A percentile compares a stretch with the other conserved stretches of the same genome.
phyloP scores from a whole-genome alignment of 1,140 invertebrate genomes.

The Helicorthomorpha holstii region DNA sequence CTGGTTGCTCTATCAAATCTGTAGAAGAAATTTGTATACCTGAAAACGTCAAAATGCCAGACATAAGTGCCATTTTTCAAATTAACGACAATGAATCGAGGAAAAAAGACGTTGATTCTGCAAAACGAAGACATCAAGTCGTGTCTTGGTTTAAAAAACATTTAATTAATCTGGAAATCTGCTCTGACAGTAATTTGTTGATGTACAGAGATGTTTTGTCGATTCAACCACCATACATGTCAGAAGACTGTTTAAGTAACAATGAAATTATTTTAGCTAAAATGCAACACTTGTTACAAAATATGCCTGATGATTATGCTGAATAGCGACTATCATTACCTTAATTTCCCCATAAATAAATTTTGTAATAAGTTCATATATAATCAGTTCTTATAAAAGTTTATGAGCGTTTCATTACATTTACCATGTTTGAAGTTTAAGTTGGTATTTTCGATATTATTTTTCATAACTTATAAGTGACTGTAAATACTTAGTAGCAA shows the following conservation, averaged over 20 bases:
- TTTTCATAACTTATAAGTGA: too few relatives aligned
- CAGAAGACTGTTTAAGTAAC: constrained; percentile 21
- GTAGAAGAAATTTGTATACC: constrained; percentile 14
- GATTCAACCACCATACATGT: constrained; percentile 21
- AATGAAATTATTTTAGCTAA: constrained; percentile 25
- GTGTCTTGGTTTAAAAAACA: constrained; percentile 22
- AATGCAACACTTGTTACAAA: constrained; percentile 24
- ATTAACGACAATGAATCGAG: constrained; percentile 4
- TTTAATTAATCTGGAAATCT: constrained; percentile 17
- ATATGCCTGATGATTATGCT: constrained; percentile 23
- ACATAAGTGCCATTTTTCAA: neutral
- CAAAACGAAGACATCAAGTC: constrained; percentile 15
- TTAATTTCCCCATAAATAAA: too few relatives aligned
- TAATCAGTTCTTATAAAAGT: too few relatives aligned
- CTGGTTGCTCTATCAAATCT: constrained; percentile 13
- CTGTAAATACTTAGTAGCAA: too few relatives aligned
- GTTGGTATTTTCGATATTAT: too few relatives aligned
- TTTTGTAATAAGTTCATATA: too few relatives aligned
- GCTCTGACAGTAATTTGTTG: constrained; percentile 16
- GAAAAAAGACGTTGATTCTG: constrained; percentile 16
- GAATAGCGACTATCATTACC: too few relatives aligned
- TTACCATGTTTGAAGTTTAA: too few relatives aligned
- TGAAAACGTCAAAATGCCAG: constrained; percentile 18
- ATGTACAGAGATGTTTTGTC: constrained; percentile 21
- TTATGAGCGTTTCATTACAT: too few relatives aligned